Conservation (phyloP, 2,797 vertebrate genomes). For the Mus caroli region DNA sequence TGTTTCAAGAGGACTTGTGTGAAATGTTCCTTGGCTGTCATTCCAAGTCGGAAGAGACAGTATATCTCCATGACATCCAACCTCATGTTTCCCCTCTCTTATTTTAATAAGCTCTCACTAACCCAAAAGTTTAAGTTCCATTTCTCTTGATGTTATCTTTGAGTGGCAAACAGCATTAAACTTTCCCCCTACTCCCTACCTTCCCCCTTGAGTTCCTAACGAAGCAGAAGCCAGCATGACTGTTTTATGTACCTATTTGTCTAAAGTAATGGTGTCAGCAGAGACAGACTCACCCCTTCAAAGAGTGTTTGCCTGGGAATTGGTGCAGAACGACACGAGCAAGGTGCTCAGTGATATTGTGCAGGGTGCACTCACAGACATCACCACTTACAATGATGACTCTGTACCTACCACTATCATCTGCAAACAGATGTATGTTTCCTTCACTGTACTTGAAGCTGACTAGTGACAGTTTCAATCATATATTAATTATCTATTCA, state of each 20-base stretch:
- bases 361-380: neutral
- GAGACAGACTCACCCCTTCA: slow-evolving; percentile 30
- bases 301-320: neutral
- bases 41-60: slow-evolving; percentile 49
- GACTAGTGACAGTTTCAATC: neutral
- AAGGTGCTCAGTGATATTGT: neutral
- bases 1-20: neutral
- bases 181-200: neutral
- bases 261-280: slow-evolving; percentile 59
- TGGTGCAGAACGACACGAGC: neutral
- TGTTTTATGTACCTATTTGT: slow-evolving; percentile 60
- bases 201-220: slow-evolving; percentile 76
- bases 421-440: neutral
- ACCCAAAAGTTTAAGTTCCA: slow-evolving; percentile 82
- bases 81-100: slow-evolving; percentile 44
- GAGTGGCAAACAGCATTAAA: slow-evolving; percentile 61
- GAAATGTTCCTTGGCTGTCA: slow-evolving; percentile 44
- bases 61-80: slow-evolving; percentile 39
- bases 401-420: neutral
- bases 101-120: slow-evolving; percentile 71
- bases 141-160: slow-evolving; percentile 75
- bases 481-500: neutral
- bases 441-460: neutral
- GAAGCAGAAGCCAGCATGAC: slow-evolving; percentile 68
- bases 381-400: neutral